phyloP scores from a whole-genome alignment of 2,113 vertebrate genomes.

The Thalassoma bifasciatum region DNA sequence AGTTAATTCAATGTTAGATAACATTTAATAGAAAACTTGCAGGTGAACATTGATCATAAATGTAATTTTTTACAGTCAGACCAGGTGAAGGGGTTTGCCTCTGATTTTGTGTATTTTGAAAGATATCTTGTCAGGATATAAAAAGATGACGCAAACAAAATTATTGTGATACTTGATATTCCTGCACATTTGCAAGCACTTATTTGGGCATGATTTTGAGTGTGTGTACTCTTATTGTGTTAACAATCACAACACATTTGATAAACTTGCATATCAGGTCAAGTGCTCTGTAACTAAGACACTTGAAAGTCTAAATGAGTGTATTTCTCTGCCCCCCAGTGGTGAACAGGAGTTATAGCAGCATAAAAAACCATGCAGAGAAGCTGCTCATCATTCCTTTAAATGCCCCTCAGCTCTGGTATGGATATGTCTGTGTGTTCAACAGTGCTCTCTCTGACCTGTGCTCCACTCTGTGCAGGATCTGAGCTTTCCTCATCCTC shows the following conservation, averaged over 20 bases:
- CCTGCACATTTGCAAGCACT: too few relatives aligned
- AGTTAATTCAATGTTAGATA: too few relatives aligned
- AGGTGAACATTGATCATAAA: too few relatives aligned
- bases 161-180: too few relatives aligned
- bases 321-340: constrained; percentile 3
- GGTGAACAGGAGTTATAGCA: background rate
- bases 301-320: background rate
- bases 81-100: too few relatives aligned
- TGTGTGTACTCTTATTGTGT: background rate
- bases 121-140: too few relatives aligned
- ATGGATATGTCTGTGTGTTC: background rate
- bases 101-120: background rate
- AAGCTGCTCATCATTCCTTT: background rate
- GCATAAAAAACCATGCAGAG: background rate
- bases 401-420: background rate
- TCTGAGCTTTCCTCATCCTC: constrained; percentile 84
- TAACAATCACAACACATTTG: background rate
- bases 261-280: background rate
- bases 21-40: too few relatives aligned
- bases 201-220: too few relatives aligned
- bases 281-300: background rate
- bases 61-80: too few relatives aligned
- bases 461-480: constrained; percentile 78
- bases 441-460: constrained; percentile 51
- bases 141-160: too few relatives aligned